Base-by-base conservation (phyloP, 2,113 vertebrate species). In the Ictalurus furcatus region DNA sequence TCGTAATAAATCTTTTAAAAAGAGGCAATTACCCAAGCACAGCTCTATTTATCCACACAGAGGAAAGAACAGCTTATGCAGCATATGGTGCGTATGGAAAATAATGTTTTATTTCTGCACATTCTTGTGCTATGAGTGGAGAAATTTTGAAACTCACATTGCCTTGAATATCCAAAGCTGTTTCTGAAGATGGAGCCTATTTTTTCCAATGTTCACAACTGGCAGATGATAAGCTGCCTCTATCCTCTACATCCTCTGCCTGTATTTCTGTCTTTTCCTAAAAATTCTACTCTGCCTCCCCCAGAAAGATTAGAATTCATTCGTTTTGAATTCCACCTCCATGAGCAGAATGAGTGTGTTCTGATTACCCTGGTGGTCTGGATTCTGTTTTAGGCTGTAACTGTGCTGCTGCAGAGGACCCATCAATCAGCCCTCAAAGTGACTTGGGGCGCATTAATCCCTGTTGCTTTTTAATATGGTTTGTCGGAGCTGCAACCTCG, bases 341-440 rank as follows among this genome's bases (percentile, higher is more conserved):
- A 91, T 90, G 91, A 93, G 89, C 86, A 87, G 93, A 94, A 93
- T 92, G 83, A 90, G 84, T 44, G 34, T 85, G 89, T 84, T 89
- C 88, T 91, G 90, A 94, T 94, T 93, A 93, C 91, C 88, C 86
- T 34, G 37, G 48, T 74, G 79, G 61, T 87, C 76, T 44, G 61
- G 69, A 87, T 54, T 63, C 84, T 74, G 82, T 88, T 83, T 81
- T 83, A 19, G 81, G 80, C 56, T 61, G 65, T 67, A 69, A 76
- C 59, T 89, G 91, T 85, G 88, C 91, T 87, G 87, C 76, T 65
- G 81, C 91, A 87, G 88, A 90, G 71, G 82, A 89, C 92, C 92
- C 94, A 92, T 94, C 95, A 93, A 91, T 93, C 85, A 91, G 85
- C 88, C 90, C 91, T 89, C 89, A 91, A 89, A 93, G 94, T 93